Evolutionary conservation across 1,140 invertebrate species (phyloP).

Genomic region (Nomia melanderi): DNA sequence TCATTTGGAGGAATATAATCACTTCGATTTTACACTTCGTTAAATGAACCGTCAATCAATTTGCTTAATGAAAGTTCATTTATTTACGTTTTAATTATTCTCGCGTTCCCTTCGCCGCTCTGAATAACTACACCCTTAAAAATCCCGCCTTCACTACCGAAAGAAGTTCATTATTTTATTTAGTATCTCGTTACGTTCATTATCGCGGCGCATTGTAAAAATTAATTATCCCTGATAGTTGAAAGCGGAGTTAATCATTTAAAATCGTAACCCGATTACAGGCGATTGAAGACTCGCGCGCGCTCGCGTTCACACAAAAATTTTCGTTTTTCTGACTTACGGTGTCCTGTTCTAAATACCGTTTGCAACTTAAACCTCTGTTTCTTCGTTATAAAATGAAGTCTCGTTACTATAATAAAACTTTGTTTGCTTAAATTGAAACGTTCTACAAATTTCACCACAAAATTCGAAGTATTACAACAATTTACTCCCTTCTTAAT

Average conservation of each 20-base stretch:
- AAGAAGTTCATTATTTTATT: constrained; percentile 33
- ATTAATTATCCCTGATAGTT: constrained; percentile 24
- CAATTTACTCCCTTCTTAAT: not conserved
- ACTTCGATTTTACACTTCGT: constrained; percentile 21
- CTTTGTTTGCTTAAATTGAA: not conserved
- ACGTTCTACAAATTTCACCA: no score
- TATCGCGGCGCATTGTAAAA: constrained; percentile 1
- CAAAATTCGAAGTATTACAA: no score
- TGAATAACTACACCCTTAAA: constrained; percentile 29
- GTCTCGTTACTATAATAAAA: constrained; percentile 3
- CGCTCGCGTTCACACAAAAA: not conserved
- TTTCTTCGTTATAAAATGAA: not conserved
- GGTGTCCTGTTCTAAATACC: no score
- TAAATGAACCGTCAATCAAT: constrained; percentile 19
- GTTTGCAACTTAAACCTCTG: not conserved
- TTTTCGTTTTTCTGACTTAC: not conserved
- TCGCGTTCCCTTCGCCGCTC: constrained; percentile 1
- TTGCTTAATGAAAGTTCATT: constrained; percentile 27
- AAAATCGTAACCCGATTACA: constrained; percentile 2
- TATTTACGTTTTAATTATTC: constrained; percentile 44
- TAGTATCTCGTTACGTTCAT: constrained; percentile 34
- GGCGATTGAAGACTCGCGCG: not conserved
- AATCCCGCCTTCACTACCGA: not conserved
- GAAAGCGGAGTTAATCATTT: constrained; percentile 2
- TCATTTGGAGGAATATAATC: no score